Evolutionary conservation across 2,113 vertebrate species (phyloP).

Genomic region (Python bivittatus): DNA sequence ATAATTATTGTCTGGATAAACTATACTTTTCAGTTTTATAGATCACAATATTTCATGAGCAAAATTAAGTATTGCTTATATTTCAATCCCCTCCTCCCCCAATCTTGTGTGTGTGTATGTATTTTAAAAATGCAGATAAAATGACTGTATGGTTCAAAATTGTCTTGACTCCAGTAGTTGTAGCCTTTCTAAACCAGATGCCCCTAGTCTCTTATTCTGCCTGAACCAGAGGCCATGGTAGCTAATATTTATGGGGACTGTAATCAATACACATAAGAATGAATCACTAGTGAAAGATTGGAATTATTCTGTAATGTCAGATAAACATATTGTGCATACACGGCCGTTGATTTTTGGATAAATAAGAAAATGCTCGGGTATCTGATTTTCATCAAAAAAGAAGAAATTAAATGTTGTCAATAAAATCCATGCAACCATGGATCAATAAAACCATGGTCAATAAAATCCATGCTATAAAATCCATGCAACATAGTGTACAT

Average conservation of each 20-base stretch:
- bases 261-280: background rate
- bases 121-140: background rate
- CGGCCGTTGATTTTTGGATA: background rate
- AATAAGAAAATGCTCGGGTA: background rate
- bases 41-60: background rate
- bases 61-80: background rate
- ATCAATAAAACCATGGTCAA: no score
- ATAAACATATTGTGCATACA: constrained; percentile 1
- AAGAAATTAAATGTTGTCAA: constrained; percentile 19
- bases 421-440: constrained; percentile 26
- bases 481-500: background rate
- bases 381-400: constrained; percentile 39
- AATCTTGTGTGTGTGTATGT: background rate
- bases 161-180: background rate
- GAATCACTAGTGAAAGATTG: background rate
- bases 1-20: background rate
- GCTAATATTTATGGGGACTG: background rate
- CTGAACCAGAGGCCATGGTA: background rate
- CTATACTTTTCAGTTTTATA: background rate
- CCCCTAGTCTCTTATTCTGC: background rate
- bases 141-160: background rate
- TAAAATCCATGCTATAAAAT: constrained; percentile 42
- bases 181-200: background rate
- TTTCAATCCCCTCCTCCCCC: background rate
- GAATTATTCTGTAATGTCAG: background rate